Conservation (phyloP, 2,888 invertebrate species). For the Rhodophaea formosa region DNA sequence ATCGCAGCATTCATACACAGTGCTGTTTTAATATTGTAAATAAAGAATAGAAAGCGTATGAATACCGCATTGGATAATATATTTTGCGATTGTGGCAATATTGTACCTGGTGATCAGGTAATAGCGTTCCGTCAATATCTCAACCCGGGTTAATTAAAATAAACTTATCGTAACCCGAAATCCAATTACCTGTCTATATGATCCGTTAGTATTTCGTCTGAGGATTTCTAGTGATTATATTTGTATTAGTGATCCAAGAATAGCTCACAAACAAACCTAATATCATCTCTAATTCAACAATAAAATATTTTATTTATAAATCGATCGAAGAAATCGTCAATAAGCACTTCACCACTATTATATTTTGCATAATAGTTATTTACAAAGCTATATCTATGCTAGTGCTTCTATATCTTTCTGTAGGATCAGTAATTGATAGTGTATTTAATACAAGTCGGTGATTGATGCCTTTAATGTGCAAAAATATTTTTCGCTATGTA, state of each 20-base stretch:
- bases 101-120: neutral
- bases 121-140: neutral
- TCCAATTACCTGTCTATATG: neutral
- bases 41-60: too few relatives aligned
- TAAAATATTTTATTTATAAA: slow-evolving; percentile 37
- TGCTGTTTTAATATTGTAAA: too few relatives aligned
- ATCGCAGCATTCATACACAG: too few relatives aligned
- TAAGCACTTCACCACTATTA: slow-evolving; percentile 48
- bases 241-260: slow-evolving; percentile 20
- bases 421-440: slow-evolving; percentile 22
- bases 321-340: slow-evolving; percentile 29
- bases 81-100: neutral
- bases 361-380: slow-evolving; percentile 47
- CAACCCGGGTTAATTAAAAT: neutral
- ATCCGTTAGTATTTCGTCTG: neutral
- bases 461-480: slow-evolving; percentile 4
- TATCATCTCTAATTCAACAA: slow-evolving; percentile 44
- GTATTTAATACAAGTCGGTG: slow-evolving; percentile 6
- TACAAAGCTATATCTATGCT: slow-evolving; percentile 53
- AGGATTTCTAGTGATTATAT: slow-evolving; percentile 11
- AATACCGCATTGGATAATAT: too few relatives aligned
- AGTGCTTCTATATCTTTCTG: slow-evolving; percentile 29
- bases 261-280: slow-evolving; percentile 41
- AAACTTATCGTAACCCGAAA: neutral
- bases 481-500: slow-evolving; percentile 15